Base-by-base conservation (phyloP, 2,113 vertebrate genomes). In the Sorex fumeus region DNA sequence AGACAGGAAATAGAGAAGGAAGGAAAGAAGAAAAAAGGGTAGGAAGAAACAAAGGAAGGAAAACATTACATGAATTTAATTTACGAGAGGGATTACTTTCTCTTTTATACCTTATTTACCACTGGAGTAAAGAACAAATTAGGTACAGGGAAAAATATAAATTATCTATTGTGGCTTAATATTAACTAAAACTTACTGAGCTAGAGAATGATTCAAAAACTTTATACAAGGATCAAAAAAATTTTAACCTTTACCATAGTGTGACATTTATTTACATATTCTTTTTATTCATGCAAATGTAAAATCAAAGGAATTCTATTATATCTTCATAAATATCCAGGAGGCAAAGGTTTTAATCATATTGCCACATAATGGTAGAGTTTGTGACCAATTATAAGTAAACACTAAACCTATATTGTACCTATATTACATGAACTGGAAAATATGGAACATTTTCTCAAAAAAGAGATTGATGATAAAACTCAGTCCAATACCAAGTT, bases 371-470 rank as follows among this genome's bases (percentile, higher is more conserved):
- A 69, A 6, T 8, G 74, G 11, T 80, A 93, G 69, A 23, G 0
- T 3, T 11, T 80, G 78, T 79, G 28, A 36, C 32, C 82, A 25
- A 83, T 67, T 94, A 93, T 67, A 95, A 93, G 60, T 85, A 85
- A 86, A 69, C 86, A 43, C 45, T 47, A 62, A 92, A 11, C 3
- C 32, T 3, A 88, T 91, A 70, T 3, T 77, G 21, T 15, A 66
- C 74, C 7, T 64, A 27, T 36, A 27, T 28, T 64, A 4, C 53
- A 6, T 64, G 89, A 47, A 32, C 78, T 76, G 34, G 47, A 81
- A 94, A 80, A 71, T 90, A 91, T 94, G 79, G 97, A 97, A 75
- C 53, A 62, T 30, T 94, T 60, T 97, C 95, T 96, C n/a, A 53
- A 94, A 91, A 90, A 96, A 79, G 57, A 23, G 19, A 60, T 23